phyloP scores from a whole-genome alignment of 2,113 vertebrate species.

The Pogonocichla stellata region DNA sequence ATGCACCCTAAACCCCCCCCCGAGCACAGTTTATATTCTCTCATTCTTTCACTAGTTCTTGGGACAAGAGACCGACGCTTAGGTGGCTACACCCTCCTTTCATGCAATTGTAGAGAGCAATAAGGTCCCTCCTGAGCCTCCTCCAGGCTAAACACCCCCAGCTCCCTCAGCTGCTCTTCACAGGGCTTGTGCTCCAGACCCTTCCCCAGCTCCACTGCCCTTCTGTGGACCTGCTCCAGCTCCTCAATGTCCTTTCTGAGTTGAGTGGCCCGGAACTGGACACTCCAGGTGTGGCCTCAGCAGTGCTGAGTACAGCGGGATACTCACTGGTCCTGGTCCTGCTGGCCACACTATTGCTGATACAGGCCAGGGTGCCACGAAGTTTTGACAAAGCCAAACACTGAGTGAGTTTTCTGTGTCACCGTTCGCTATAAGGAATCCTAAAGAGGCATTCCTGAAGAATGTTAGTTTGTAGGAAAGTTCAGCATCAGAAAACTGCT shows the following conservation, averaged over 20 bases:
- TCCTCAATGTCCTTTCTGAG: background rate
- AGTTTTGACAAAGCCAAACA: background rate
- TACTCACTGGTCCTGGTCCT: background rate
- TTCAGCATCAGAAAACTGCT: background rate
- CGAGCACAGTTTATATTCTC: background rate
- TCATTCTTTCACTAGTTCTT: background rate
- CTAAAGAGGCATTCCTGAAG: background rate
- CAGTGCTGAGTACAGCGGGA: background rate
- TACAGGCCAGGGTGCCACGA: fast-evolving
- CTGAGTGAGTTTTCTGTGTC: background rate
- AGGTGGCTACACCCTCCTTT: too few species aligned
- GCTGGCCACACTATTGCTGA: background rate
- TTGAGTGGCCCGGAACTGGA: background rate
- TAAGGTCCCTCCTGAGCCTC: too few species aligned
- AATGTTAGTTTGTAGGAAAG: background rate
- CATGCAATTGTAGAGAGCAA: background rate
- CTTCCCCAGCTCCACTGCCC: background rate
- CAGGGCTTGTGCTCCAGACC: background rate
- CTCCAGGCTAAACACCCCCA: background rate
- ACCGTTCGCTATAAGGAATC: fast-evolving
- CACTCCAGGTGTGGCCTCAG: too few species aligned
- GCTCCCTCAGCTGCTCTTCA: background rate
- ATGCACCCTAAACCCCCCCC: background rate
- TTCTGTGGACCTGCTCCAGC: fast-evolving
- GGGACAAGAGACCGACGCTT: too few species aligned